Base-by-base conservation (phyloP, 2,797 vertebrate genomes). In the Clarias pachynema region DNA sequence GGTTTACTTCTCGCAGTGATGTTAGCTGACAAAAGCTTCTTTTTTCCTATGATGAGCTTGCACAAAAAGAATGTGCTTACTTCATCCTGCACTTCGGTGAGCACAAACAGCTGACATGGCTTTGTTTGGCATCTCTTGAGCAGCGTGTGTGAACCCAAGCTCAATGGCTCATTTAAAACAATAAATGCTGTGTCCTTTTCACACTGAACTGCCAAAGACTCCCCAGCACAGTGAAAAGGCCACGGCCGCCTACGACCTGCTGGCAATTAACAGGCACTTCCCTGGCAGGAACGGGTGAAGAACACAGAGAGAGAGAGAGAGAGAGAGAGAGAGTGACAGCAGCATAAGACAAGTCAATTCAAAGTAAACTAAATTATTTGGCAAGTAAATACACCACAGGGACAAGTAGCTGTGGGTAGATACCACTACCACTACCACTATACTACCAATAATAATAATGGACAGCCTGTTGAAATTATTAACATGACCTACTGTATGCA, bases 101-200 rank as follows among this genome's bases (percentile, higher is more conserved):
- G 62, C 53, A 56, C 60, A 77, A 86, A 86, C 62, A 68, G 44
- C 79, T 75, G 70, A 75, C 53, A 18, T 31, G 79, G 69, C 34
- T 75, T 81, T 81, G 73, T 82, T 77, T 86, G 79, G 70, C 62
- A n/a, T 77, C 62, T 86, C 49, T 73, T 65, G 22, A 60, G 65
- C 75, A 44, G 56, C 9, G 0, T 85, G 68, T 26, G 26, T 72
- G 57, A 80, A 73, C 40, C 31, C 62, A 22, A 74, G 31, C 85
- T 68, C 68, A 29, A n/a, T 70, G 34, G 53, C 80, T 83, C 60
- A 87, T 84, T 83, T 68, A 24, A 85, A 79, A 78, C 8, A 24
- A 78, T 86, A 82, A 86, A 86, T 82, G 79, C 79, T 59, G 74
- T 78, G 80, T 84, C 81, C 77, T 88, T 88, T 88, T 89, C 84